Base-by-base conservation (phyloP, 1,140 invertebrate species). In the Branchinecta lindahli region DNA sequence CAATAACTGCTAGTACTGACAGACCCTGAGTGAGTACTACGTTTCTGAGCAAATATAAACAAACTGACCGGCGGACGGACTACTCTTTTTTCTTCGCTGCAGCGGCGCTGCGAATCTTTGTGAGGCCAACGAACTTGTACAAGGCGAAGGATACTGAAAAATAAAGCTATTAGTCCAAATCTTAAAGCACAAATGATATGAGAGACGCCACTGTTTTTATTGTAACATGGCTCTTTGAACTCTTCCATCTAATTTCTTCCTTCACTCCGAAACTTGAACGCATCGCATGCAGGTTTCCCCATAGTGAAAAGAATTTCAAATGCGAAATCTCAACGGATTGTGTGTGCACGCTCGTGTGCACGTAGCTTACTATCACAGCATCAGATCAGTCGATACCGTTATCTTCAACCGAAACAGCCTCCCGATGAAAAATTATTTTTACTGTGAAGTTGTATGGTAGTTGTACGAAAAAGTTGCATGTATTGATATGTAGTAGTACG, bases 41-140 rank as follows among this genome's bases (percentile, higher is more conserved):
- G 5, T 33, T 33, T 33, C 33, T 33, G 33, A 33, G 33, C 33
- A 33, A 33, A 33, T 33, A 33, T 33, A 33, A 33, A 5, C 33
- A 33, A 33, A 33, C 33, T 33, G 33, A 33, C 33, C 33, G 33
- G 33, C 33, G 33, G 33, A 33, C 33, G 33, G 33, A 33, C 33
- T 33, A 33, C 33, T 33, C 33, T 33, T 33, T 33, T 33, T 33
- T 33, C 33, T 33, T 33, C 33, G 33, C 33, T 33, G 67, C 47
- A 7, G 70, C 68, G 8, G 44, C 70, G 21, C 47, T 69, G 15
- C 67, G 66, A 65, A 71, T 67, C 45, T n/a, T 47, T 66, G 67
- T 69, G 44, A 71, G 20, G 1, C 44, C 70, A 18, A 71, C 70
- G 47, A 71, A 69, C 61, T 71, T 71, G 20, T 71, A 66, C 68